These are phyloP conservation scores for Elysia crispata DNA, from an alignment of 2,888 invertebrate species.

Conservation along the genomic window DNA sequence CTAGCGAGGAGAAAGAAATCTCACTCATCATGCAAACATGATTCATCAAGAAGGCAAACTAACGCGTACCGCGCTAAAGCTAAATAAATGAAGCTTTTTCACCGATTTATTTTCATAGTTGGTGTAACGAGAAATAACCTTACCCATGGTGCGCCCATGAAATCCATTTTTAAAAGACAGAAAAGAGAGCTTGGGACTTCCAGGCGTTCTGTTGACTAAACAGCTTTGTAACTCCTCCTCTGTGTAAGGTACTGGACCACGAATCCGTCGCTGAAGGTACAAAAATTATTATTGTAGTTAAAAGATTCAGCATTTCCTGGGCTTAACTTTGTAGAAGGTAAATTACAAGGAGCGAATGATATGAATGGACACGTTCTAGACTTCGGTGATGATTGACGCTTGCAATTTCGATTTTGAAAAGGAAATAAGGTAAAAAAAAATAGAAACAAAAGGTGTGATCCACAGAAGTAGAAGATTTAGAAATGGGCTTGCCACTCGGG, in stretches of 20 bases:
- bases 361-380: too few species aligned
- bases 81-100: not conserved
- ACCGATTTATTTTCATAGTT: not conserved
- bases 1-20: too few species aligned
- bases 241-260: constrained; percentile 84
- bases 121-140: constrained; percentile 20
- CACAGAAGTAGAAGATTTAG: too few species aligned
- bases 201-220: constrained; percentile 91
- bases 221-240: constrained; percentile 88
- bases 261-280: constrained; percentile 80
- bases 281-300: not conserved
- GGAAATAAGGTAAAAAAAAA: too few species aligned
- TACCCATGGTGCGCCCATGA: constrained; percentile 95
- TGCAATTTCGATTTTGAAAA: too few species aligned
- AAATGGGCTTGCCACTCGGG: too few species aligned
- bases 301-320: too few species aligned
- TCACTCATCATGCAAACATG: too few species aligned
- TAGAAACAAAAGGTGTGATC: too few species aligned
- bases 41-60: not conserved
- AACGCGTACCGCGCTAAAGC: not conserved
- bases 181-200: constrained; percentile 89
- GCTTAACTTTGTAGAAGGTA: too few species aligned
- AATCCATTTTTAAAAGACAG: constrained; percentile 93
- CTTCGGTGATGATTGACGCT: too few species aligned
- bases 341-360: too few species aligned